Evolutionary conservation across 2,113 vertebrate species (phyloP).

Genomic region (Myrmophylax atrothorax): DNA sequence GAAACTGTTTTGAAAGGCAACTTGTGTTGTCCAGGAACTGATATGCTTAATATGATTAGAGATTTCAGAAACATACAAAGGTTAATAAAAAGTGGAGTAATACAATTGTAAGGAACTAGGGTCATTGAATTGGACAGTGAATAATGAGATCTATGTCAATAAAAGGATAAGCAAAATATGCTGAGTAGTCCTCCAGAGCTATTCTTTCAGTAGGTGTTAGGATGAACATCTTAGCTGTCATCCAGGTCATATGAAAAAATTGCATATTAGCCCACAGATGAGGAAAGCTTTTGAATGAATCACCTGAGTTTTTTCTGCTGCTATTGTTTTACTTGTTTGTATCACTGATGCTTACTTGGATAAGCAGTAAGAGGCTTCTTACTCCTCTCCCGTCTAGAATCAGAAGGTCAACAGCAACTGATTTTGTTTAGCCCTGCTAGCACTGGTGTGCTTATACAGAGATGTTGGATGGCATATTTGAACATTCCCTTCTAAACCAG

Average conservation of each 20-base stretch:
- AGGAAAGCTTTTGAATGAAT: background rate
- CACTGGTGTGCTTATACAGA: background rate
- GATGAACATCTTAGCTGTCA: background rate
- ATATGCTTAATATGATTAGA: background rate
- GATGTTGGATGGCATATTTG: background rate
- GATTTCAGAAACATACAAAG: background rate
- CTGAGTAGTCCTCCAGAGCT: background rate
- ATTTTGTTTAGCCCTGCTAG: background rate
- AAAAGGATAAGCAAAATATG: background rate
- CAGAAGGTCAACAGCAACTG: background rate
- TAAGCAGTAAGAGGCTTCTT: background rate
- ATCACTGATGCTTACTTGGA: background rate
- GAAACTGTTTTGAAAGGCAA: background rate
- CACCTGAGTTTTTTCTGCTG: background rate
- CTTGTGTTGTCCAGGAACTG: background rate
- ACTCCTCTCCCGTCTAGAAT: background rate
- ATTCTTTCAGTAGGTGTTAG: rapidly evolving
- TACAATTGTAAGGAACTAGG: background rate
- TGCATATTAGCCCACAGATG: background rate
- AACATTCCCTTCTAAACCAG: background rate
- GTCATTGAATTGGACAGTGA: background rate
- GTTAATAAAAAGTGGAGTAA: background rate
- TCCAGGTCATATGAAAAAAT: background rate
- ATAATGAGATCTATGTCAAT: background rate
- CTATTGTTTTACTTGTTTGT: background rate